Conservation (phyloP, 2,797 vertebrate species). For the Zalophus californianus region DNA sequence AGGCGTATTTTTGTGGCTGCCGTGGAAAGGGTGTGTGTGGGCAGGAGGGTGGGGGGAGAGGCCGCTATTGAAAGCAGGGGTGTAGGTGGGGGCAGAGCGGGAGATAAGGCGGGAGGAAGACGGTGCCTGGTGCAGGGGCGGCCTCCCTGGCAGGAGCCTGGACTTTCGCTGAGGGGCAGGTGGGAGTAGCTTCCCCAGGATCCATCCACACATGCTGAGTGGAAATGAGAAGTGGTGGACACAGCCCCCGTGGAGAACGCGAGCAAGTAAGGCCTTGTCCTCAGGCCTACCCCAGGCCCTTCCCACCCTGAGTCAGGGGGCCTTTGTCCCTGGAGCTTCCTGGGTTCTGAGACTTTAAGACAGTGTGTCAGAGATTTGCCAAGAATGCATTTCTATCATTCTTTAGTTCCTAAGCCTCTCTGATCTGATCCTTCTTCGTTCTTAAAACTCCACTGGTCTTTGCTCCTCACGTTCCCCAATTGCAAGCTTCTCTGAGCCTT, state of each 20-base stretch:
- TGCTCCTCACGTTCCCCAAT: neutral
- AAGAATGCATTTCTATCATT: neutral
- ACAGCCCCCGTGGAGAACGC: neutral
- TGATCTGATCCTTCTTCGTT: neutral
- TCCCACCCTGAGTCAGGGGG: neutral
- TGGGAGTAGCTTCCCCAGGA: neutral
- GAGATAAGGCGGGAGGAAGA: neutral
- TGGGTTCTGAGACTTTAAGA: neutral
- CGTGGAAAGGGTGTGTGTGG: neutral
- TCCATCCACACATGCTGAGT: fast-evolving
- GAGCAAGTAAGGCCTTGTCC: neutral
- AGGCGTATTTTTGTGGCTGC: neutral
- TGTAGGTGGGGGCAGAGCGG: neutral
- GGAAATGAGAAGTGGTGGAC: fast-evolving
- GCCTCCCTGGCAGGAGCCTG: neutral
- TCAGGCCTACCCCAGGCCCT: neutral
- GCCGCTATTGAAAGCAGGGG: neutral
- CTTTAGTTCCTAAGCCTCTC: neutral
- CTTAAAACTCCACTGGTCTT: neutral
- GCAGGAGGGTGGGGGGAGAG: neutral
- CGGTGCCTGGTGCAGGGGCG: neutral
- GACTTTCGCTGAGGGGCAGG: neutral
- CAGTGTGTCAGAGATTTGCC: neutral
- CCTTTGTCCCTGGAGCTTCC: neutral
- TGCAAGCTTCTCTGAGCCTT: neutral